These are phyloP conservation scores for Miniopterus natalensis DNA, from an alignment of 2,113 vertebrate genomes.

Conservation along the genomic window DNA sequence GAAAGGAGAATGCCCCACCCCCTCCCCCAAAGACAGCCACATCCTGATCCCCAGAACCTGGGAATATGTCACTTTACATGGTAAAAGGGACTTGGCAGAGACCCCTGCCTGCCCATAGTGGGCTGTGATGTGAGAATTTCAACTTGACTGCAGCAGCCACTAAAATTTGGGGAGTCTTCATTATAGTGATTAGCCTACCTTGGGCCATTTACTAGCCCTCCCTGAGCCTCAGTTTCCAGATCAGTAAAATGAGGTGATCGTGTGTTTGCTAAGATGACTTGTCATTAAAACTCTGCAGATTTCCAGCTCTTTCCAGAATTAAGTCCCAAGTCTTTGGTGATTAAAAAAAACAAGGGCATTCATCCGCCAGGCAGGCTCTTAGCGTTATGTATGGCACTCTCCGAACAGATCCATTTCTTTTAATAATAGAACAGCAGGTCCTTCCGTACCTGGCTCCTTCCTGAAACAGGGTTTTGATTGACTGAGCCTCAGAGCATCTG, in stretches of 20 bases:
- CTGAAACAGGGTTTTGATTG: background rate
- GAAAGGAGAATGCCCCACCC: background rate
- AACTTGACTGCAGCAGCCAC: background rate
- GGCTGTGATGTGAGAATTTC: background rate
- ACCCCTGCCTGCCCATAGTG: fast-evolving
- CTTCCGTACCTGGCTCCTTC: conserved; percentile 66
- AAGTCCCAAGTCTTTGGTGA: background rate
- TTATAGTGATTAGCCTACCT: background rate
- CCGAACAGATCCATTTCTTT: conserved; percentile 70
- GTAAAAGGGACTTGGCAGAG: background rate
- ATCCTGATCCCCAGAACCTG: background rate
- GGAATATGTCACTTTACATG: too few relatives aligned
- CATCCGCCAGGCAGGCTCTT: background rate
- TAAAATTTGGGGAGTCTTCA: background rate
- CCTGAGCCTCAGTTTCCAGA: background rate
- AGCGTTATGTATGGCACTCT: background rate
- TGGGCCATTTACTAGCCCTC: background rate
- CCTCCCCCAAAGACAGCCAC: background rate
- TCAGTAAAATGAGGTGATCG: background rate
- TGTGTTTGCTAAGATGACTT: background rate
- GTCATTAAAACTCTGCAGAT: background rate
- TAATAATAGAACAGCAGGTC: conserved; percentile 59
- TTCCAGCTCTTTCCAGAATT: background rate
- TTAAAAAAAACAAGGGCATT: background rate
- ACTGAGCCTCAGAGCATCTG: background rate